Percentiles rank a stretch among this genome's conserved stretches.
Conservation (phyloP, 2,888 invertebrate genomes). For the Leptopilina syphax region DNA sequence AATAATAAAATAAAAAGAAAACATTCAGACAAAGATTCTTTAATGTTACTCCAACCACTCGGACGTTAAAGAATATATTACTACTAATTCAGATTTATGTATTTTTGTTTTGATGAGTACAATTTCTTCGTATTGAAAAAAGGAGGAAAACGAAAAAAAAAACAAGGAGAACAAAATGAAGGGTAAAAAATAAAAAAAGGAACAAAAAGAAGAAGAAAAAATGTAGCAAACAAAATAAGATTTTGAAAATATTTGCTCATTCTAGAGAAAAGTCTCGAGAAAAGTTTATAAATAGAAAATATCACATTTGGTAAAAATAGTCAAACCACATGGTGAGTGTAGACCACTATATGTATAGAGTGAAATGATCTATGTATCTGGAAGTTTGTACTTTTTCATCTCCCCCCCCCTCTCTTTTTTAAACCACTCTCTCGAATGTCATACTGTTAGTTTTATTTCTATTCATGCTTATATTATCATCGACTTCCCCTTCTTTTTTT, state of each 20-base stretch:
- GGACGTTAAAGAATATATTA: no score
- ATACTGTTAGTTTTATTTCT: neutral
- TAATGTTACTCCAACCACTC: no score
- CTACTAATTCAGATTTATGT: no score
- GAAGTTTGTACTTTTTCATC: conserved; percentile 39
- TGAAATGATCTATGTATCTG: conserved; percentile 47
- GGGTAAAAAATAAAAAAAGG: no score
- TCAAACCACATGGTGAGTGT: conserved; percentile 47
- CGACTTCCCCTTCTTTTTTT: conserved; percentile 5
- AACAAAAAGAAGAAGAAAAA: neutral
- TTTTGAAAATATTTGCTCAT: neutral
- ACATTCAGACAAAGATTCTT: no score
- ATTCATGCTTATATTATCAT: conserved; percentile 34
- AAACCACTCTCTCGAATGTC: neutral
- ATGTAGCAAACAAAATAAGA: neutral
- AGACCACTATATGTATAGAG: conserved; percentile 54
- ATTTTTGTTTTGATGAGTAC: no score
- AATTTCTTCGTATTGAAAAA: no score
- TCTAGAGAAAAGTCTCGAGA: neutral
- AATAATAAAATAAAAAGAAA: no score
- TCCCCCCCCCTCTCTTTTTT: neutral
- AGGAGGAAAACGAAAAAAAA: no score
- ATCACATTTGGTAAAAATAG: conserved; percentile 51
- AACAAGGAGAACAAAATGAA: no score
- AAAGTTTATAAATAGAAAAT: neutral